These are phyloP conservation scores for Istiophorus platypterus DNA, from an alignment of 2,113 vertebrate species.

Conservation along the genomic window DNA sequence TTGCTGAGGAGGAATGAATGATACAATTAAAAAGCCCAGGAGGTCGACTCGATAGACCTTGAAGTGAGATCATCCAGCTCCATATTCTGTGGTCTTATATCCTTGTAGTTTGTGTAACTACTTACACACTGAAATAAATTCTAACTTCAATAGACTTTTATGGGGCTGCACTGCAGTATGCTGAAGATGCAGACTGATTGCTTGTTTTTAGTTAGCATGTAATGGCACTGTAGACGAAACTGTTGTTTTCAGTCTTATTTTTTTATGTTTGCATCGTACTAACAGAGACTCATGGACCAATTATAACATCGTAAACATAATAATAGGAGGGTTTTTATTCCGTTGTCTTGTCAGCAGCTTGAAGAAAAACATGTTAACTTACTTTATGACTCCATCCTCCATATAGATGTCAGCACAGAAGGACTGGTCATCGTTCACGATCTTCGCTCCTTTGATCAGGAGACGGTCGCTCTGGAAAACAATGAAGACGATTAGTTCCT, in stretches of 20 bases:
- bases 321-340: constrained; percentile 9
- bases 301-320: not conserved
- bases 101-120: not conserved
- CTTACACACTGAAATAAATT: not conserved
- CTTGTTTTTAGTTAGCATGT: not conserved
- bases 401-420: constrained; percentile 99
- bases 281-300: not conserved
- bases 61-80: not conserved
- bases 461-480: constrained; percentile 93
- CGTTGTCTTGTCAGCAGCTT: not conserved
- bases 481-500: constrained; percentile 12
- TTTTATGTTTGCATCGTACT: not conserved
- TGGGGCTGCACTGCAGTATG: not conserved
- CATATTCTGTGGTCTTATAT: not conserved
- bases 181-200: not conserved
- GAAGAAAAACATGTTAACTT: constrained; percentile 74
- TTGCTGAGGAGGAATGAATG: not conserved
- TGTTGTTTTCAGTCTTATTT: too few species aligned
- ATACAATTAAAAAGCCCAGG: not conserved
- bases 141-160: not conserved
- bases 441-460: constrained; percentile 98
- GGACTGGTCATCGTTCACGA: constrained; percentile 99
- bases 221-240: not conserved
- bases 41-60: not conserved
- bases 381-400: constrained; percentile 99